Conservation (phyloP, 2,888 invertebrate species). For the Drosophila mercatorum region DNA sequence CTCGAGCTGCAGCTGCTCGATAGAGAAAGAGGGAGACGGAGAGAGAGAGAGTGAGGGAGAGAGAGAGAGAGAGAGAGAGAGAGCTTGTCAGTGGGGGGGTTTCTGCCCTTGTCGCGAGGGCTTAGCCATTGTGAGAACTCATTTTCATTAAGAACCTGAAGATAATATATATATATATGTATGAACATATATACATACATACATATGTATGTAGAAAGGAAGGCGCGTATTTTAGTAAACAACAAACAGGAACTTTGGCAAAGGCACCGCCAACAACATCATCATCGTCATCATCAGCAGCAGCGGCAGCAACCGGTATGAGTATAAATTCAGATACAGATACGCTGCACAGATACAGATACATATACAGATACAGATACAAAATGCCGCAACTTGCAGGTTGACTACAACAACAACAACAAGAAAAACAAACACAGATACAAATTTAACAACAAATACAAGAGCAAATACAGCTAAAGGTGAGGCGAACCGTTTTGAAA, state of each 20-base stretch:
- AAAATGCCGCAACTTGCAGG: constrained; percentile 19
- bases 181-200: no score
- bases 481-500: constrained; percentile 55
- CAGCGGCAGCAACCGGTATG: constrained; percentile 46
- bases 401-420: constrained; percentile 2
- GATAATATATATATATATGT: not conserved
- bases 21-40: not conserved
- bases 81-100: constrained; percentile 18
- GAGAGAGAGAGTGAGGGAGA: not conserved
- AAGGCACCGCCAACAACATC: constrained; percentile 39
- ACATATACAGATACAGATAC: constrained; percentile 50
- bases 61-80: not conserved
- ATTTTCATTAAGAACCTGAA: constrained; percentile 55
- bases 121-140: constrained; percentile 32
- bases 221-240: constrained; percentile 67
- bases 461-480: constrained; percentile 33
- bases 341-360: constrained; percentile 55
- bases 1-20: constrained; percentile 44
- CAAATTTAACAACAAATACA: not conserved
- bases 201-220: constrained; percentile 17
- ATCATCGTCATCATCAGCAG: constrained; percentile 25
- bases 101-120: constrained; percentile 29
- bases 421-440: not conserved
- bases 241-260: constrained; percentile 60
- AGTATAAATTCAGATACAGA: constrained; percentile 42